A percentile compares a stretch with the other conserved stretches of the same genome.
Conservation (phyloP, 2,888 invertebrate genomes). For the Drosophila yooni region DNA sequence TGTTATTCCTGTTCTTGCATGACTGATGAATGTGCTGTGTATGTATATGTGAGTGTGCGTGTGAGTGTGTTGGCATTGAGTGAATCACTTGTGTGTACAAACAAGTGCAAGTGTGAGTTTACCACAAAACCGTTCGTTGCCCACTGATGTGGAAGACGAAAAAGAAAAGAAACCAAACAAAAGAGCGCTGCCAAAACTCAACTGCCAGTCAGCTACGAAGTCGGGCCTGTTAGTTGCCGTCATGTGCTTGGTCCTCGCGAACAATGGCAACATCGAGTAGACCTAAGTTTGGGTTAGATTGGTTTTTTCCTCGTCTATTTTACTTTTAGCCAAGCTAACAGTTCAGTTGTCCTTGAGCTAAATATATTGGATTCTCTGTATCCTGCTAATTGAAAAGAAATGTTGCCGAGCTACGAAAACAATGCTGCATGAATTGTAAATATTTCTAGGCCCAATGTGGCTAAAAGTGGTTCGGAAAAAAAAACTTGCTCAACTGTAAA, state of each 20-base stretch:
- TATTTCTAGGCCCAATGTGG: background rate
- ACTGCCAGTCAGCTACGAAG: conserved; percentile 24
- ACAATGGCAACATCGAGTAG: conserved; percentile 23
- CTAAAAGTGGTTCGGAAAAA: background rate
- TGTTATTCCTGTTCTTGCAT: conserved; percentile 46
- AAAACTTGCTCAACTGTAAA: background rate
- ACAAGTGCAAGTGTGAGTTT: conserved; percentile 21
- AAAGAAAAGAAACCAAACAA: conserved; percentile 44
- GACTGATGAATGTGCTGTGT: conserved; percentile 70
- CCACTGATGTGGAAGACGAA: conserved; percentile 23
- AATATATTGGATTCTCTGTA: background rate
- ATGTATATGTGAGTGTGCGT: background rate
- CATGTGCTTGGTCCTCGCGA: background rate
- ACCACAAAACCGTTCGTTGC: conserved; percentile 31
- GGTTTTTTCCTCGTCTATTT: background rate
- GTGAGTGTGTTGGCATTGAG: conserved; percentile 32
- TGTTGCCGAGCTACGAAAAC: background rate
- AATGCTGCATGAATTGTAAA: background rate
- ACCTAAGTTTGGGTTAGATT: background rate
- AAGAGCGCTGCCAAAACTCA: conserved; percentile 49
- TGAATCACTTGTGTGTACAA: conserved; percentile 33
- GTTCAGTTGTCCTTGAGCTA: conserved; percentile 4
- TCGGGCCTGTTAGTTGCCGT: conserved; percentile 23
- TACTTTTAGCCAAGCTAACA: background rate
- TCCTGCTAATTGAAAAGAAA: conserved; percentile 23